Base-by-base conservation (phyloP, 2,113 vertebrate genomes). In the Hippocampus guttulatus region DNA sequence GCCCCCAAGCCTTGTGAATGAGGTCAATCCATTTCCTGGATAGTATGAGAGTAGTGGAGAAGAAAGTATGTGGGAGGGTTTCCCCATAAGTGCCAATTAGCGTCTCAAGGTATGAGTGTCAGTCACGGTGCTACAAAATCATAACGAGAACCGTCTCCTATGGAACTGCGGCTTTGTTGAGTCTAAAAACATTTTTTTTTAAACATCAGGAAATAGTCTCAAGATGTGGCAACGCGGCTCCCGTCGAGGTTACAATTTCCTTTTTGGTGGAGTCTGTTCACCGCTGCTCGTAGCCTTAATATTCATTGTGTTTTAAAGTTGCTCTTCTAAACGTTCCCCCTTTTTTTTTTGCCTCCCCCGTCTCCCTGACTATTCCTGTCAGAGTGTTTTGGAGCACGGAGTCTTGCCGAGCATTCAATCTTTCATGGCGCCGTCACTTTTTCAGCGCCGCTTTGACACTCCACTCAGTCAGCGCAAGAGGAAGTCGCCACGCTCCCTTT, bases 21-120 rank as follows among this genome's bases (percentile, higher is more conserved):
- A 89, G 88, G 88, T 90, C 90, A 90, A 64, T 82, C 83, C 75
- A 84, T 80, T 77, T 84, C 58, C 54, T 61, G 71, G 74, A 68
- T 76, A 67, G 73, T 51, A 80, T 67, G 71, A 66, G 45, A 71
- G 51, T 41, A 73, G 71, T 78, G 71, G 70, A 38, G 70, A 67
- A 67, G 43, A 68, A 45, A 63, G 57, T 43, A 71, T 65, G 58
- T 76, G 60, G 69, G 78, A 68, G 80, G 73, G 70, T 82, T 83
- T 77, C 80, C 81, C 76, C 81, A 73, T 76, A 85, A 83, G 77
- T 87, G 78, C 73, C 81, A 87, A 85, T 88, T 88, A 88, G 75
- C 27, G 64, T 67, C 72, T 69, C 63, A 80, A 80, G 82, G 69
- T 67, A 76, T 69, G 68, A 68, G 71, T 67, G 77, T 84, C 77